Evolutionary conservation across 2,888 invertebrate genomes (phyloP).

Genomic region (Thyatira batis): DNA sequence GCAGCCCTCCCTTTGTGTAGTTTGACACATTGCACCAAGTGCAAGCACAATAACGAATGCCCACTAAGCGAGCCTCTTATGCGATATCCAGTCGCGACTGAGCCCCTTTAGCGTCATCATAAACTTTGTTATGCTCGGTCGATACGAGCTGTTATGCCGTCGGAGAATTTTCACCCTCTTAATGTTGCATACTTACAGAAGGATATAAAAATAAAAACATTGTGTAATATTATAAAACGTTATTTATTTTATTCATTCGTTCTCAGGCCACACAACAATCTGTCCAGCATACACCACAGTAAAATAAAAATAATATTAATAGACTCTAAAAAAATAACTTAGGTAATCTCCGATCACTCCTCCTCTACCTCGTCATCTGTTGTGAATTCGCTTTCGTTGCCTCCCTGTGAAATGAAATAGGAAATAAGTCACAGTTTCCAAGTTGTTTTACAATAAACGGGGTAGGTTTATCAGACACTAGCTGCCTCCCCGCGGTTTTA

Average conservation of each 20-base stretch:
- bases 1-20: slow-evolving; percentile 52
- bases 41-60: slow-evolving; percentile 4
- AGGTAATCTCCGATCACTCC: slow-evolving; percentile 64
- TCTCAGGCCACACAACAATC: slow-evolving; percentile 64
- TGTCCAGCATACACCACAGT: slow-evolving; percentile 53
- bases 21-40: slow-evolving; percentile 19
- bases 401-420: slow-evolving; percentile 61
- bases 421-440: too few relatives aligned
- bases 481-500: too few relatives aligned
- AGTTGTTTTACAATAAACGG: too few relatives aligned
- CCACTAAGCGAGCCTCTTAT: slow-evolving; percentile 9
- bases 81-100: slow-evolving; percentile 13
- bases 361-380: slow-evolving; percentile 85
- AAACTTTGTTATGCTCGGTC: slow-evolving; percentile 4
- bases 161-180: not conserved
- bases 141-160: not conserved
- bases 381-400: slow-evolving; percentile 85
- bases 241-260: slow-evolving; percentile 63
- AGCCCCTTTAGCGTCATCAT: slow-evolving; percentile 11
- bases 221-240: slow-evolving; percentile 67
- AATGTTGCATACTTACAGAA: not conserved
- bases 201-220: slow-evolving; percentile 37
- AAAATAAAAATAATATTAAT: slow-evolving; percentile 38
- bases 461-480: too few relatives aligned
- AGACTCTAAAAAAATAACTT: slow-evolving; percentile 81